Conservation (phyloP, 2,113 vertebrate species). For the Carlito syrichta region DNA sequence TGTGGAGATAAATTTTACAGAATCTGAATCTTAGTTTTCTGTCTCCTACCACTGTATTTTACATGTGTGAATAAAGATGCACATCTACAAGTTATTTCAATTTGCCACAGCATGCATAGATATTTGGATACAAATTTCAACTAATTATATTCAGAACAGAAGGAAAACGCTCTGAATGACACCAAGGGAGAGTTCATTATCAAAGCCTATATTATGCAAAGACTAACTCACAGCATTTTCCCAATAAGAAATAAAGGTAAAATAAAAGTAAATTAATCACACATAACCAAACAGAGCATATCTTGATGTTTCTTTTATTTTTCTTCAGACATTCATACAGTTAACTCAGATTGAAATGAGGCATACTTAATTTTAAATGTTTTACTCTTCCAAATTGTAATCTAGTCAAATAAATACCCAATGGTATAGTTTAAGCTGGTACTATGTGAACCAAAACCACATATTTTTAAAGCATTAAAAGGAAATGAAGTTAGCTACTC, state of each 20-base stretch:
- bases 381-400: background rate
- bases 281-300: background rate
- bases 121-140: conserved; percentile 41
- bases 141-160: conserved; percentile 40
- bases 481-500: background rate
- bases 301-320: background rate
- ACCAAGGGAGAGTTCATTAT: background rate
- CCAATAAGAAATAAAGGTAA: background rate
- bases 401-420: background rate
- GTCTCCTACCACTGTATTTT: background rate
- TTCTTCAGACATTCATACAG: background rate
- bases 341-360: background rate
- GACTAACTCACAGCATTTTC: background rate
- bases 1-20: background rate
- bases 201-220: background rate
- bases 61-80: conserved; percentile 21
- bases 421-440: background rate
- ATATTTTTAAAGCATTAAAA: background rate
- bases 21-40: background rate
- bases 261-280: background rate
- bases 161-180: background rate
- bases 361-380: background rate
- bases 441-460: background rate
- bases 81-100: conserved; percentile 18
- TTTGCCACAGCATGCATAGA: conserved; percentile 16